Evolutionary conservation across 2,888 invertebrate genomes (phyloP).

Genomic region (Dastarcus helophoroides): DNA sequence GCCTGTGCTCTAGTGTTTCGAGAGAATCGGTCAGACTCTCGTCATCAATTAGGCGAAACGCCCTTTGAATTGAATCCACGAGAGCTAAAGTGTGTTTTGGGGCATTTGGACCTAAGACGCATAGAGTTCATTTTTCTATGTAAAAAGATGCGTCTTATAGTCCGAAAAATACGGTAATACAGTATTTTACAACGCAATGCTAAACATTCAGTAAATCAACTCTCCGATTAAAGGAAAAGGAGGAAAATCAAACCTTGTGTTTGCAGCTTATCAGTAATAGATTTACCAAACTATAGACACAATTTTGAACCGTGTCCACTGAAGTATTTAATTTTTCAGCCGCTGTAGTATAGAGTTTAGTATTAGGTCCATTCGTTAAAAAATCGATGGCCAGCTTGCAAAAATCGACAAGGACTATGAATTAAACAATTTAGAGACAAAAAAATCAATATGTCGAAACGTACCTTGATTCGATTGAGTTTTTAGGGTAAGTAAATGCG

Average conservation of each 20-base stretch:
- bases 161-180: too few species aligned
- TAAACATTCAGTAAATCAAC: too few species aligned
- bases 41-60: too few species aligned
- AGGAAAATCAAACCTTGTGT: conserved; percentile 53
- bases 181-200: too few species aligned
- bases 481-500: conserved; percentile 43
- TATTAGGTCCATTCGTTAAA: conserved; percentile 53
- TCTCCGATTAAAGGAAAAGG: too few species aligned
- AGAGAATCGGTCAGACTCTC: too few species aligned
- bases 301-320: conserved; percentile 44
- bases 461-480: conserved; percentile 43
- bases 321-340: conserved; percentile 52
- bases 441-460: conserved; percentile 4
- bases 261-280: conserved; percentile 60
- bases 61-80: too few species aligned
- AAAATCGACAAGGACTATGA: conserved; percentile 57
- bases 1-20: too few species aligned
- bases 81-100: too few species aligned
- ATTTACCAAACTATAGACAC: conserved; percentile 63
- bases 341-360: conserved; percentile 49
- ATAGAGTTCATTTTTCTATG: too few species aligned
- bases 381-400: conserved; percentile 58
- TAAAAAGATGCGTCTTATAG: too few species aligned
- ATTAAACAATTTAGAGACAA: conserved; percentile 12
- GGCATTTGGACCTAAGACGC: too few species aligned